Evolutionary conservation across 2,797 vertebrate genomes (phyloP).

Genomic region (Octomys mimax): DNA sequence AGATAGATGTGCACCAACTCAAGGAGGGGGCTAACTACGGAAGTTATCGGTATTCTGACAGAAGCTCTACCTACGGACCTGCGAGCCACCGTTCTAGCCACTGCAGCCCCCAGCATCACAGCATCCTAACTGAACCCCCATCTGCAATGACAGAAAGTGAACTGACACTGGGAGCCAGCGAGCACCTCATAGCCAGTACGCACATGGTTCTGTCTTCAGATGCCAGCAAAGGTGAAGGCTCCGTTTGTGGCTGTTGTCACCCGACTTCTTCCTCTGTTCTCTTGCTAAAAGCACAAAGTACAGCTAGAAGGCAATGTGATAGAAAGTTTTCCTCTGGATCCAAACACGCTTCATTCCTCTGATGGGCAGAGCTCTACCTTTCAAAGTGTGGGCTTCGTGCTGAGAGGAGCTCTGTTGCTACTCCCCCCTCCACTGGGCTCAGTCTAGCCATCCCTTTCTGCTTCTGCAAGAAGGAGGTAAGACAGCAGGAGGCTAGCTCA

Average conservation of each 20-base stretch:
- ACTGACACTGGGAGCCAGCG: not conserved
- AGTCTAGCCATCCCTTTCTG: not conserved
- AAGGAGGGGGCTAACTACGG: not conserved
- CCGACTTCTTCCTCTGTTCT: conserved; percentile 33
- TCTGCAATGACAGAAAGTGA: not conserved
- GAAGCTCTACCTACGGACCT: not conserved
- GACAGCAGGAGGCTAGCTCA: not conserved
- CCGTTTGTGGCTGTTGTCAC: conserved; percentile 54
- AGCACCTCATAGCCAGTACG: not conserved
- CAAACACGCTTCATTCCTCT: not conserved
- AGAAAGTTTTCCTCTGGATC: conserved; percentile 55
- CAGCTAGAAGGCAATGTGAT: not conserved
- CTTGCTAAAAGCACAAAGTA: conserved; percentile 58
- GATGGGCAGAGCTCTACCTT: conserved; percentile 54
- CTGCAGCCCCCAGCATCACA: not conserved
- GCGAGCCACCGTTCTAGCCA: not conserved
- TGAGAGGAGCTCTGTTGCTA: conserved; percentile 22
- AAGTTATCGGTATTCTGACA: not conserved
- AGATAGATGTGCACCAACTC: not conserved
- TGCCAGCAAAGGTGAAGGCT: conserved; percentile 56
- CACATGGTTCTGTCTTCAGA: conserved; percentile 44
- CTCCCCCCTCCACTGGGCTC: not conserved
- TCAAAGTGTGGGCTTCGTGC: conserved; percentile 28
- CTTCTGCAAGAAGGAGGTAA: not conserved
- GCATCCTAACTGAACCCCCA: not conserved